Evolutionary conservation across 2,888 invertebrate species (phyloP).

Genomic region (Apeira syringaria): DNA sequence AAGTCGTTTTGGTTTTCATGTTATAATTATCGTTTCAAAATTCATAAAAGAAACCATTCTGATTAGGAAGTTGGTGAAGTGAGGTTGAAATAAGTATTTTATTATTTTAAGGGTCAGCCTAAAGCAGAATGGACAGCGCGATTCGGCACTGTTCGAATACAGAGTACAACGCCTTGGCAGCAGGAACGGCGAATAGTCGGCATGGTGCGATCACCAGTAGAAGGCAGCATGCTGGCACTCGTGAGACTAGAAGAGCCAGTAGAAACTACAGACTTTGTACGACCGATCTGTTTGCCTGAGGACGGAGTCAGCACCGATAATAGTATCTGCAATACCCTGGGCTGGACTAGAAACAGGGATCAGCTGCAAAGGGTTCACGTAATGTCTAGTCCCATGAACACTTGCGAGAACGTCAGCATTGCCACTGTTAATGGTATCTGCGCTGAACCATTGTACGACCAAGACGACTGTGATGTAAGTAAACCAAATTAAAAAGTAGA

Average conservation of each 20-base stretch:
- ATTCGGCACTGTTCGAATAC: constrained; percentile 89
- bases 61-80: too few species aligned
- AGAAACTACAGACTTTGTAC: constrained; percentile 90
- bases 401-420: constrained; percentile 93
- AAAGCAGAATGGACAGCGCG: constrained; percentile 94
- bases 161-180: constrained; percentile 93
- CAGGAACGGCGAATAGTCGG: constrained; percentile 93
- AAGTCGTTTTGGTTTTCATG: too few species aligned
- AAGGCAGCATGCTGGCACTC: constrained; percentile 93
- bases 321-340: constrained; percentile 90
- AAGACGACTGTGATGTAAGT: constrained; percentile 93
- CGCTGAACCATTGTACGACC: constrained; percentile 90
- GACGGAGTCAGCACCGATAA: constrained; percentile 56
- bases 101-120: constrained; percentile 86
- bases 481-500: too few species aligned
- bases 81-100: too few species aligned
- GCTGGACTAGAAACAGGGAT: constrained; percentile 93
- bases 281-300: constrained; percentile 91
- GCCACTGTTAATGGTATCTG: constrained; percentile 92
- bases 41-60: too few species aligned
- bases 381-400: constrained; percentile 89
- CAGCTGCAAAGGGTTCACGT: constrained; percentile 92
- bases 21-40: too few species aligned
- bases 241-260: constrained; percentile 91
- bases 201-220: constrained; percentile 94